These are phyloP conservation scores for Kryptopterus vitreolus DNA, from an alignment of 2,797 vertebrate species.

Conservation along the genomic window DNA sequence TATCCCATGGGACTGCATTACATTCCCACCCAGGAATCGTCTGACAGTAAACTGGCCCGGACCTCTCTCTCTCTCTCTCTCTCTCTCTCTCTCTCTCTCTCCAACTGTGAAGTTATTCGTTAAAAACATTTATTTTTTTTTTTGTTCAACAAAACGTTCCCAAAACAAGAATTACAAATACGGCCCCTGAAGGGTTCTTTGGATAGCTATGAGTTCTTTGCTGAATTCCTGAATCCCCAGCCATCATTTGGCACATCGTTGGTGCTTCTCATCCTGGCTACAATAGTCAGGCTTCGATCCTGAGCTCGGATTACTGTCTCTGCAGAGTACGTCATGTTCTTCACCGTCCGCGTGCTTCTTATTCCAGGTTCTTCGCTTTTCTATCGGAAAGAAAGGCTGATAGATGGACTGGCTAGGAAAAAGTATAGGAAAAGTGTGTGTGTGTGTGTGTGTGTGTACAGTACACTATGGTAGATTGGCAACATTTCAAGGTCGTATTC, in stretches of 20 bases:
- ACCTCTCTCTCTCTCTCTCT: too few relatives aligned
- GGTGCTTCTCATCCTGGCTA: background rate
- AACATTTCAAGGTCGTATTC: conserved; percentile 7
- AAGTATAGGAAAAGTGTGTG: too few relatives aligned
- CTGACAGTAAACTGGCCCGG: conserved; percentile 76
- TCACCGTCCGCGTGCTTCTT: conserved; percentile 9
- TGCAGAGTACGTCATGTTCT: background rate
- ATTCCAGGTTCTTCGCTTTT: background rate
- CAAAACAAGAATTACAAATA: background rate
- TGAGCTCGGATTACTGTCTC: conserved; percentile 4
- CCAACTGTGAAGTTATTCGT: conserved; percentile 18
- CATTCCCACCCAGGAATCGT: conserved; percentile 80
- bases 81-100: too few relatives aligned
- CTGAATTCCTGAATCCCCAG: background rate
- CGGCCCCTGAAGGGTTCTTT: background rate
- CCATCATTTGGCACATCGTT: background rate
- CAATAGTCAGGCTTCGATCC: background rate
- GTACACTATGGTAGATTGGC: background rate
- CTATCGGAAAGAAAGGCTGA: background rate
- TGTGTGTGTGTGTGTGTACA: background rate
- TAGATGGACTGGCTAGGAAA: background rate
- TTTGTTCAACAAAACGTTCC: background rate
- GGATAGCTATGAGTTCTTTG: background rate
- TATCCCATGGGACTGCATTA: conserved; percentile 71
- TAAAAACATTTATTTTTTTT: background rate